Percentiles rank a stretch among this genome's conserved stretches.
These are phyloP conservation scores for Cirrhinus mrigala DNA, from an alignment of 2,797 vertebrate genomes.

Conservation along the genomic window DNA sequence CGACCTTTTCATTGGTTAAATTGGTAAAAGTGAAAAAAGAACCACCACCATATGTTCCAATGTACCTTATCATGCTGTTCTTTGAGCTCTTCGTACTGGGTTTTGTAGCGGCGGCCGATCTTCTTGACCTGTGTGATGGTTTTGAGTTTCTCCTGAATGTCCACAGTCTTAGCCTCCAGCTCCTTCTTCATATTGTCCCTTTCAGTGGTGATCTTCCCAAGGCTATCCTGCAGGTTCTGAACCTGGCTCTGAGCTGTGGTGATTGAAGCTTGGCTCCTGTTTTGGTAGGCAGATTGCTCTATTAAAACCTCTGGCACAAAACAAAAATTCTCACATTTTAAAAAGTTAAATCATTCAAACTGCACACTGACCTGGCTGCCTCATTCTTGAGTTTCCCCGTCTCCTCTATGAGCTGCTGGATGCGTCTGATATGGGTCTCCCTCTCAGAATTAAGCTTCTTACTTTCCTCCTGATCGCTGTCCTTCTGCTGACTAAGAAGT, in stretches of 20 bases:
- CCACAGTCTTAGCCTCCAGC: conserved; percentile 82
- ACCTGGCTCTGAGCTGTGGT: conserved; percentile 85
- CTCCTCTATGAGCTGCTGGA: conserved; percentile 94
- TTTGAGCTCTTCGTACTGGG: conserved; percentile 96
- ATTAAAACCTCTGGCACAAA: background rate
- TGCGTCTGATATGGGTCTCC: conserved; percentile 90
- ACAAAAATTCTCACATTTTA: background rate
- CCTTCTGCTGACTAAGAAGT: conserved; percentile 94
- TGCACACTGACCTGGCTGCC: conserved; percentile 81
- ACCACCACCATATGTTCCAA: conserved; percentile 10
- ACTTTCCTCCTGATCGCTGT: conserved; percentile 93
- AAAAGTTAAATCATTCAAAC: background rate
- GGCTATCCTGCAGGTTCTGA: conserved; percentile 85
- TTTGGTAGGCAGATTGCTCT: background rate
- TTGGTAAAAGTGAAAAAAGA: background rate
- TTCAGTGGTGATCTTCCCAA: conserved; percentile 83
- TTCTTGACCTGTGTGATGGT: conserved; percentile 98
- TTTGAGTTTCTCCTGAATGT: conserved; percentile 89
- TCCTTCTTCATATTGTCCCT: conserved; percentile 87
- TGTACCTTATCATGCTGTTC: conserved; percentile 91
- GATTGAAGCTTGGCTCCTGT: conserved; percentile 82
- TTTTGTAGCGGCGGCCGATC: conserved; percentile 96
- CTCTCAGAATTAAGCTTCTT: conserved; percentile 92
- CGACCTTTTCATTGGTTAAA: background rate
- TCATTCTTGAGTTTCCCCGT: conserved; percentile 88